These are phyloP conservation scores for Bucco capensis DNA, from an alignment of 2,113 vertebrate species.

Conservation along the genomic window DNA sequence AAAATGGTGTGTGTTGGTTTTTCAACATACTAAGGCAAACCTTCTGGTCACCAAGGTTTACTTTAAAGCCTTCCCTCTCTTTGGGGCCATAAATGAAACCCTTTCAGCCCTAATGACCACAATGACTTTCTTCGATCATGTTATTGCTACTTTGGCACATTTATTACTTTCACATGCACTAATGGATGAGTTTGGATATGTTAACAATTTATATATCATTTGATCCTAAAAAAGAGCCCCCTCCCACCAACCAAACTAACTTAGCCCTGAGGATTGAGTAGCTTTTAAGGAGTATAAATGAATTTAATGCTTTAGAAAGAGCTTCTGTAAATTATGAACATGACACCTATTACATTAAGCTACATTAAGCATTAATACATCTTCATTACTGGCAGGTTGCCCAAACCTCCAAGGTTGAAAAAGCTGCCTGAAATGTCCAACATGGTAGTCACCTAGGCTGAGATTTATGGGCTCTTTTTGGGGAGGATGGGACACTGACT, in stretches of 20 bases:
- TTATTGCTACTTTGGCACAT: constrained; percentile 86
- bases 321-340: constrained; percentile 98
- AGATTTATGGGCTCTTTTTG: constrained; percentile 61
- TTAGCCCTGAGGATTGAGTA: constrained; percentile 93
- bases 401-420: constrained; percentile 98
- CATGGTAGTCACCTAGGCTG: constrained; percentile 70
- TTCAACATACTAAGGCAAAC: not conserved
- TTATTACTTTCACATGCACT: constrained; percentile 91
- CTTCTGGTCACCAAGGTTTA: constrained; percentile 51
- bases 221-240: constrained; percentile 87
- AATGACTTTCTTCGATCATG: constrained; percentile 80
- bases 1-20: not conserved
- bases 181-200: constrained; percentile 99
- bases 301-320: constrained; percentile 99
- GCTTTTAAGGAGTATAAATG: constrained; percentile 99
- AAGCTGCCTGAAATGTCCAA: constrained; percentile 80
- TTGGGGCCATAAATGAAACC: constrained; percentile 77
- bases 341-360: constrained; percentile 99
- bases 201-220: constrained; percentile 99
- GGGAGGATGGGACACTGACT: constrained; percentile 8
- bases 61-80: constrained; percentile 73
- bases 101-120: constrained; percentile 84
- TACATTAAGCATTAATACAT: constrained; percentile 99
- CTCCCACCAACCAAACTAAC: constrained; percentile 80
- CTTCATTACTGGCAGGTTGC: constrained; percentile 99